Conservation (phyloP, 2,113 vertebrate species). For the Corythaeola cristata region DNA sequence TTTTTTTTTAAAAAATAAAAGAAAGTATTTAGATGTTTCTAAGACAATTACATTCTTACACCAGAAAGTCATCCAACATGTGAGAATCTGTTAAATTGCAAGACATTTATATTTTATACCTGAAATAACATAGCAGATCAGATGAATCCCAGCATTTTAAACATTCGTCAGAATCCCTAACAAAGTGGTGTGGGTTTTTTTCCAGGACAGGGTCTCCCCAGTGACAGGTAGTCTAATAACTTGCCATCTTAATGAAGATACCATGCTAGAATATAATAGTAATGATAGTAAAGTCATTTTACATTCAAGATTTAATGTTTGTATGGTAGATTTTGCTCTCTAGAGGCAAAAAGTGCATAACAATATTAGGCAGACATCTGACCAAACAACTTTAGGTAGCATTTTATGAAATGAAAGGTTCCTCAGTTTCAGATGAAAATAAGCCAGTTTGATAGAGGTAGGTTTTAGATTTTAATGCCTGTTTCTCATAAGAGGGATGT, state of each 20-base stretch:
- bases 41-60: background rate
- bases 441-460: background rate
- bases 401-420: background rate
- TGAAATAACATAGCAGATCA: background rate
- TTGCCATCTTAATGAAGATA: conserved; percentile 30
- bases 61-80: background rate
- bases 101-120: background rate
- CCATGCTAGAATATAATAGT: background rate
- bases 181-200: background rate
- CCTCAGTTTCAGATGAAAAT: background rate
- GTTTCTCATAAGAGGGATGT: background rate
- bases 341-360: background rate
- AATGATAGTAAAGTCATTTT: conserved; percentile 11
- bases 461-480: background rate
- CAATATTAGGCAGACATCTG: background rate
- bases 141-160: background rate
- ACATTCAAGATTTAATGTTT: conserved; percentile 8
- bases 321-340: background rate
- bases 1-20: background rate
- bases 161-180: background rate
- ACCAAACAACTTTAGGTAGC: background rate
- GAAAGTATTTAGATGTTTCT: background rate
- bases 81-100: background rate
- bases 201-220: background rate
- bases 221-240: background rate